These are phyloP conservation scores for Erannis defoliaria DNA, from an alignment of 2,888 invertebrate genomes.

Conservation along the genomic window DNA sequence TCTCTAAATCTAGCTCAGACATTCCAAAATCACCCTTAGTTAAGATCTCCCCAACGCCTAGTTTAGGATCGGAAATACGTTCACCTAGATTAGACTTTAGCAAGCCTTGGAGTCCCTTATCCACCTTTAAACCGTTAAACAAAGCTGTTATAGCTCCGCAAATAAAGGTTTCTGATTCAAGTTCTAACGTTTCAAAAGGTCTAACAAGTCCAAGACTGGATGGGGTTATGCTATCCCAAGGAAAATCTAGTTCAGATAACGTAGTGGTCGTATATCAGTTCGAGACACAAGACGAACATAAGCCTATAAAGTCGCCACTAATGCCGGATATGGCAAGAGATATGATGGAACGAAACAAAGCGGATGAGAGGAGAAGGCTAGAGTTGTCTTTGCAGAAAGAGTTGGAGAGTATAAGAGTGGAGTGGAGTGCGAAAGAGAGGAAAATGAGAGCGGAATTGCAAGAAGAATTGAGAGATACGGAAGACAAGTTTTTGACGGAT, in stretches of 20 bases:
- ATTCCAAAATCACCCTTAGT: slow-evolving; percentile 63
- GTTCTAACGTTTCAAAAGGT: slow-evolving; percentile 54
- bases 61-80: slow-evolving; percentile 34
- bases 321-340: slow-evolving; percentile 77
- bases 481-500: slow-evolving; percentile 76
- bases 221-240: slow-evolving; percentile 79
- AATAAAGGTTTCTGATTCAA: slow-evolving; percentile 69
- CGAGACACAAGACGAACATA: slow-evolving; percentile 72
- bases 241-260: slow-evolving; percentile 76
- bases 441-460: slow-evolving; percentile 84
- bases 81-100: slow-evolving; percentile 60
- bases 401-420: slow-evolving; percentile 84
- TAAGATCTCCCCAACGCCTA: slow-evolving; percentile 67
- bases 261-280: slow-evolving; percentile 82
- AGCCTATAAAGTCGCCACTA: slow-evolving; percentile 71
- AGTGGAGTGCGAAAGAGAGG: slow-evolving; percentile 85
- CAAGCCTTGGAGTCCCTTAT: slow-evolving; percentile 74
- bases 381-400: slow-evolving; percentile 80
- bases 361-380: slow-evolving; percentile 74
- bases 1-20: slow-evolving; percentile 57
- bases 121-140: slow-evolving; percentile 71
- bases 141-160: slow-evolving; percentile 62
- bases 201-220: slow-evolving; percentile 75
- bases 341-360: slow-evolving; percentile 75
- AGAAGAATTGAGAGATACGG: slow-evolving; percentile 81